A percentile compares a stretch with the other conserved stretches of the same genome.
Conservation (phyloP, 23 tunicate species). For the Halocynthia aurantium region DNA sequence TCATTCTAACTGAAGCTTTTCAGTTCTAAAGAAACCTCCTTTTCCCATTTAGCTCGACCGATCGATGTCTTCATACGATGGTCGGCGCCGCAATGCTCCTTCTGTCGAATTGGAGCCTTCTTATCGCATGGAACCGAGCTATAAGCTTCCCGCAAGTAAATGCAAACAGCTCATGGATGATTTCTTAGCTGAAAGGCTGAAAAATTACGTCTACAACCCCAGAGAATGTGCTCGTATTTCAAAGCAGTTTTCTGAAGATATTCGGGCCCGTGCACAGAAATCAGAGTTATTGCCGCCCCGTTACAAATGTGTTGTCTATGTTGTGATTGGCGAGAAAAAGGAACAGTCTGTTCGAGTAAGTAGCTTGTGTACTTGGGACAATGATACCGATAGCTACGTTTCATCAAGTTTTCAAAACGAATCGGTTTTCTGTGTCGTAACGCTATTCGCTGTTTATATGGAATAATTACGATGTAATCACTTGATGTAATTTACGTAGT, state of each 20-base stretch:
- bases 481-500: too few species aligned
- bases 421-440: constrained; percentile 61
- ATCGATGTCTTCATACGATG: constrained; percentile 13
- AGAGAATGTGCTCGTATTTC: constrained; percentile 22
- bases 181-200: constrained; percentile 30
- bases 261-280: constrained; percentile 1
- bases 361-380: constrained; percentile 84
- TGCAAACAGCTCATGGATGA: constrained; percentile 31
- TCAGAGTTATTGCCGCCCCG: constrained; percentile 38
- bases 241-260: constrained; percentile 45
- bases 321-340: constrained; percentile 59
- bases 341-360: constrained; percentile 65
- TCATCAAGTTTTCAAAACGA: constrained; percentile 57
- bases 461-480: constrained; percentile 20
- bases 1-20: too few species aligned
- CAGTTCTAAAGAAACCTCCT: background rate
- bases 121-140: constrained; percentile 43
- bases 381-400: constrained; percentile 43
- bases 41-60: constrained; percentile 11
- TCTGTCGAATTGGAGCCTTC: constrained; percentile 34
- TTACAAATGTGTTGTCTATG: constrained; percentile 77
- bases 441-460: constrained; percentile 61
- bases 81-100: background rate
- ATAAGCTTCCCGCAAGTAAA: constrained; percentile 30
- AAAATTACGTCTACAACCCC: constrained; percentile 26